phyloP scores from a whole-genome alignment of 2,888 invertebrate species.

The Caradrina clavipalpis region DNA sequence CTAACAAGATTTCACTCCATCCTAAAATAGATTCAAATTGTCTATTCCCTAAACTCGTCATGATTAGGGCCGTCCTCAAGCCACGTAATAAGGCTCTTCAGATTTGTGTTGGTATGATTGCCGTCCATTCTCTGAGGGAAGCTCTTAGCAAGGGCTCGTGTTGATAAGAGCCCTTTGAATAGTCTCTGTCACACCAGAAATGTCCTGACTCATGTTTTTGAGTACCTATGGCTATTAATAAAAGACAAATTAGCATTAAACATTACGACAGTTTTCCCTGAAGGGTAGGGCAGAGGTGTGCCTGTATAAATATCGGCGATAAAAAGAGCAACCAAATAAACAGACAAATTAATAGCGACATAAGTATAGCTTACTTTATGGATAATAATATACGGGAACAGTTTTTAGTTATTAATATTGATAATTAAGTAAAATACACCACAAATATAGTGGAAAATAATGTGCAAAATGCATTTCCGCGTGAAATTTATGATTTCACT shows the following conservation, averaged over 20 bases:
- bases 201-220: not conserved
- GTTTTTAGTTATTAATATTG: too few species aligned
- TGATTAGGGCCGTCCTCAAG: conserved; percentile 8
- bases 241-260: not conserved
- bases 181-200: not conserved
- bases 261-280: not conserved
- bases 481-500: too few species aligned
- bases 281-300: too few species aligned
- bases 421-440: too few species aligned
- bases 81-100: conserved; percentile 9
- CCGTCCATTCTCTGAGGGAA: conserved; percentile 9
- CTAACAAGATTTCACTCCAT: not conserved
- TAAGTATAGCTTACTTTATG: too few species aligned
- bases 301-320: too few species aligned
- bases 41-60: not conserved
- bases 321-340: too few species aligned
- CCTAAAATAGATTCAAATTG: conserved; percentile 8
- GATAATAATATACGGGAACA: too few species aligned
- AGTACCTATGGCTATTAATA: conserved; percentile 38
- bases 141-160: conserved; percentile 1
- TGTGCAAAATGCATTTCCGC: too few species aligned
- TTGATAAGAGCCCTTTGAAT: conserved; percentile 2
- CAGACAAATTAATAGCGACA: too few species aligned
- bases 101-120: conserved; percentile 24
- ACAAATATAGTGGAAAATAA: too few species aligned